phyloP scores from a whole-genome alignment of 2,113 vertebrate genomes.

The Grammomys surdaster region DNA sequence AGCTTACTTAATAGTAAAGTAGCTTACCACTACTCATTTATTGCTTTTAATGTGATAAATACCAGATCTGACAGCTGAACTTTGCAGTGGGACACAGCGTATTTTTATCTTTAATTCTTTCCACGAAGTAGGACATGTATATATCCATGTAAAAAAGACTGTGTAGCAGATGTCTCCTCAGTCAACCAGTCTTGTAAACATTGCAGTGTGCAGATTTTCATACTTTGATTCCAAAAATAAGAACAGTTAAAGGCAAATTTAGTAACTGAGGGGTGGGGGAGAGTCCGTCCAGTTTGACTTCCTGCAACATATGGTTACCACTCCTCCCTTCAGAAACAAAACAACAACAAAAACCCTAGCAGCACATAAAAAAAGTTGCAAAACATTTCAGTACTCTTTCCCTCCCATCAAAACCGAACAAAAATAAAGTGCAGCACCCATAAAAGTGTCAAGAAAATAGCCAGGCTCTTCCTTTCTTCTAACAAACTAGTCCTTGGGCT shows the following conservation, averaged over 20 bases:
- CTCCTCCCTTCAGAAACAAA: constrained; percentile 82
- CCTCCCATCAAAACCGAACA: constrained; percentile 85
- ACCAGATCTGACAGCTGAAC: constrained; percentile 85
- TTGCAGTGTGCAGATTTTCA: constrained; percentile 88
- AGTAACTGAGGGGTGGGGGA: constrained; percentile 86
- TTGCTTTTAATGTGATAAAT: constrained; percentile 87
- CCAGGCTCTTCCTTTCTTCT: constrained; percentile 87
- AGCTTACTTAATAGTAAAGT: constrained; percentile 82
- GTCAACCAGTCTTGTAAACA: constrained; percentile 89
- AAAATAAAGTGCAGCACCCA: constrained; percentile 98
- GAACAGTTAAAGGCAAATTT: constrained; percentile 88
- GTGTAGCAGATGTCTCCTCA: constrained; percentile 85
- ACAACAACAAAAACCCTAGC: constrained; percentile 86
- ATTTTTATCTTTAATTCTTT: constrained; percentile 83
- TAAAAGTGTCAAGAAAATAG: constrained; percentile 91
- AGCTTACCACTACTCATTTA: constrained; percentile 87
- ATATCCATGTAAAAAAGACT: constrained; percentile 85
- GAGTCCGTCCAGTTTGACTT: constrained; percentile 89
- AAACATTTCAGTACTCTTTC: constrained; percentile 82
- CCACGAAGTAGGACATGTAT: constrained; percentile 81
- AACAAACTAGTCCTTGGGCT: constrained; percentile 85
- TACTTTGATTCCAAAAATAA: constrained; percentile 87
- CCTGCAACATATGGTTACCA: constrained; percentile 85
- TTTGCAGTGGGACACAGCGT: constrained; percentile 84
- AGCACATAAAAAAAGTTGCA: constrained; percentile 86